Conservation (phyloP, 2,113 vertebrate genomes). For the Cheilinus undulatus region DNA sequence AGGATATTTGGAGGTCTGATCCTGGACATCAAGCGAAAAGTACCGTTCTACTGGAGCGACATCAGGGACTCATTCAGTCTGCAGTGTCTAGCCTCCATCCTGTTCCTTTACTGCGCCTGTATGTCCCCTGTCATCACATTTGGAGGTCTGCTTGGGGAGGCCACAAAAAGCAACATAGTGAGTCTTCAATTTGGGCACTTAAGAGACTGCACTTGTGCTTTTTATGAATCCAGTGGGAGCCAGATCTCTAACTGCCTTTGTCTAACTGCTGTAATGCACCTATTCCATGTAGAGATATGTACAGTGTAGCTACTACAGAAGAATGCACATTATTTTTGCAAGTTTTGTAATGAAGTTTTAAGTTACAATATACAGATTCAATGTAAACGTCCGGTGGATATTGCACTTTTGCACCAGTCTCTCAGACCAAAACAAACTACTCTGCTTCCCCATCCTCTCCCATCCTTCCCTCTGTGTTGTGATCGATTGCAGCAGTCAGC, state of each 20-base stretch:
- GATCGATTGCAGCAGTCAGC: too few species aligned
- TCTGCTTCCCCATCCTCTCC: too few species aligned
- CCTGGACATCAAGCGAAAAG: conserved; percentile 92
- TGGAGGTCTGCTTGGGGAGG: conserved; percentile 95
- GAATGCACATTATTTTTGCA: too few species aligned
- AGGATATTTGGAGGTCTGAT: conserved; percentile 91
- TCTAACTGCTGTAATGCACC: not conserved
- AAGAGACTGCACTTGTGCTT: conserved; percentile 6
- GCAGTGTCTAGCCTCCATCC: conserved; percentile 95
- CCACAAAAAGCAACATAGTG: conserved; percentile 94
- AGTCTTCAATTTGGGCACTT: conserved; percentile 71
- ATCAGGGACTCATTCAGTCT: conserved; percentile 90
- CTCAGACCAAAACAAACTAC: too few species aligned
- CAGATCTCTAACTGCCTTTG: not conserved
- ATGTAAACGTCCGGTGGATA: too few species aligned
- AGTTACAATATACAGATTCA: too few species aligned
- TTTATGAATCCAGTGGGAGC: not conserved
- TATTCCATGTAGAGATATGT: not conserved
- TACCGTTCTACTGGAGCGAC: conserved; percentile 95
- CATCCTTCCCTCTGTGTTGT: too few species aligned
- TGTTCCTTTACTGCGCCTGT: conserved; percentile 98
- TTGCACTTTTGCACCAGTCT: too few species aligned
- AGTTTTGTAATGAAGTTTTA: too few species aligned
- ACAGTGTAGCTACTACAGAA: too few species aligned
- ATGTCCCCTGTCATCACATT: conserved; percentile 99